These are phyloP conservation scores for Loriculus beryllinus DNA, from an alignment of 2,797 vertebrate genomes.

Conservation along the genomic window DNA sequence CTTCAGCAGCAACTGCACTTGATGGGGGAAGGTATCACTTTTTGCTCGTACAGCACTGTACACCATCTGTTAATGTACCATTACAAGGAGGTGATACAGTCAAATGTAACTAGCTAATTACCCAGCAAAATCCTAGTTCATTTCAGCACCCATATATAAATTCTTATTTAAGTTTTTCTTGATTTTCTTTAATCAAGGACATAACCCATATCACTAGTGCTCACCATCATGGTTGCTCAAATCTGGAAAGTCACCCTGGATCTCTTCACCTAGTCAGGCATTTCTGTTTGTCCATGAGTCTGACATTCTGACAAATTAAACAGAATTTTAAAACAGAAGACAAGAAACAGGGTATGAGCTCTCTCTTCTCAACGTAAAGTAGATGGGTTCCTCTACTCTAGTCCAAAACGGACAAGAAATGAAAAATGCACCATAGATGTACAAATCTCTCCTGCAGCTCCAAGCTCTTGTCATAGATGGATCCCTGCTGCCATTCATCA, in stretches of 20 bases:
- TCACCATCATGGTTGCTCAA: neutral
- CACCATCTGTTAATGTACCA: conserved; percentile 46
- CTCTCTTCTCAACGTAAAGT: neutral
- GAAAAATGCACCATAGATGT: neutral
- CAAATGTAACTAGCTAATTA: conserved; percentile 39
- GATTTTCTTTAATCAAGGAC: neutral
- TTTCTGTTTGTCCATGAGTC: neutral
- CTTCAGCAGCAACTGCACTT: neutral
- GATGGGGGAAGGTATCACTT: neutral
- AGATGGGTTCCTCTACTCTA: neutral
- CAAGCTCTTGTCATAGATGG: neutral
- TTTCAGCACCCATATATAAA: neutral
- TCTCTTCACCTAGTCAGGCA: neutral
- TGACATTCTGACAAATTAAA: neutral
- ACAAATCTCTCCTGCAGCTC: neutral
- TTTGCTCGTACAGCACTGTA: neutral
- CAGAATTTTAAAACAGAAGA: neutral
- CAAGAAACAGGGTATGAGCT: neutral
- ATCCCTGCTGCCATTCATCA: conserved; percentile 9
- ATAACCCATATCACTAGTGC: neutral
- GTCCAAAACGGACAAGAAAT: neutral
- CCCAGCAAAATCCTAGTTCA: neutral
- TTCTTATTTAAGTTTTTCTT: neutral
- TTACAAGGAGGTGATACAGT: neutral
- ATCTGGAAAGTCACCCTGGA: neutral